Base-by-base conservation (phyloP, 2,888 invertebrate genomes). In the Chrysolina americana region DNA sequence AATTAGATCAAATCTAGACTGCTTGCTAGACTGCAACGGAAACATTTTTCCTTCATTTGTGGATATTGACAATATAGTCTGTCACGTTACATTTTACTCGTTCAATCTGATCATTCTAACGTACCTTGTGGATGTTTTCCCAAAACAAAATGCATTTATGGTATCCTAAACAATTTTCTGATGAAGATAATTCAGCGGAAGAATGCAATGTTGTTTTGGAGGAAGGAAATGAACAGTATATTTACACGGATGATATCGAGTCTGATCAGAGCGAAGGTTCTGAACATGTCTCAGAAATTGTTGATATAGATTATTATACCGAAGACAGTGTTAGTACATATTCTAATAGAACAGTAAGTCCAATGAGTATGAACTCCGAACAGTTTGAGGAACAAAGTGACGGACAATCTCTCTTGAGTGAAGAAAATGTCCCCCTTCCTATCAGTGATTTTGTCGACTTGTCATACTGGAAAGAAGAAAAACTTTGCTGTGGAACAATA, bases 61-160 rank as follows among this genome's bases (percentile, higher is more conserved):
- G 36, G 36, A 36, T 36, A 36, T 36, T 36, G 36, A 36, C 36
- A 36, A 36, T 36, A 36, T 36, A 36, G 36, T 36, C 44, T 44
- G 44, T 44, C 44, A 44, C 2, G 5, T 44, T 15, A 9, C 44
- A 13, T 8, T 44, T 44, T 13, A 44, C 8, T 15, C 0, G 15
- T 44, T 44, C 44, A 44, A 44, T 44, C 15, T 15, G 44, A 44
- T 15, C 15, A 44, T 44, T 44, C 15, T 44, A 5, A 15, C 15
- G 19, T 56, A 63, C n/a, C 23, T 15, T 28, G n/a, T 19, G 36
- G n/a, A 76, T 76, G 76, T 70, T 59, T 28, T 73, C 71, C 21
- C 73, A 70, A 63, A 73, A 53, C n/a, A 76, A 76, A 70, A 76
- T 76, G 76, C 76, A 76, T 48, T 64, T 76, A n/a, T 76, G 76